A percentile compares a stretch with the other conserved stretches of the same genome.
phyloP scores from a whole-genome alignment of 2,888 invertebrate species.

The Epiblema foenella region DNA sequence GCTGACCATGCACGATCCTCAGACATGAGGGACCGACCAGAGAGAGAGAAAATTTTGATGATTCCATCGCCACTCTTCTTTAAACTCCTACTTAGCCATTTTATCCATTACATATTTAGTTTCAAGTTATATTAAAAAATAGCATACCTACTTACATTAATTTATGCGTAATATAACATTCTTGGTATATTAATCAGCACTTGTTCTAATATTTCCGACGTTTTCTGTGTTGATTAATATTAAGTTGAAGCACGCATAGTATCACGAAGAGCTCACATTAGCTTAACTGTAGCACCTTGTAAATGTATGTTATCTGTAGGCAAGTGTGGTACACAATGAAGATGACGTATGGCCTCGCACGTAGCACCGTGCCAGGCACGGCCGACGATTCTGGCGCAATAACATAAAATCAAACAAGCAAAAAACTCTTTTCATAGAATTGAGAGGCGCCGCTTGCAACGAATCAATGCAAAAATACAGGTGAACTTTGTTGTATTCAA shows the following conservation, averaged over 20 bases:
- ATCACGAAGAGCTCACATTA: slow-evolving; percentile 33
- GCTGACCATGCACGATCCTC: no score
- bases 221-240: slow-evolving; percentile 8
- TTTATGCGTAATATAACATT: not conserved
- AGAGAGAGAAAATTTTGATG: no score
- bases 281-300: slow-evolving; percentile 11
- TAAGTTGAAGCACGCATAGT: slow-evolving; percentile 13
- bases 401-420: slow-evolving; percentile 43
- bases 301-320: slow-evolving; percentile 16
- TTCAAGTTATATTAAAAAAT: no score
- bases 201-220: not conserved
- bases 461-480: slow-evolving; percentile 2
- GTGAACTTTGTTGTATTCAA: not conserved
- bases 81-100: no score
- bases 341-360: slow-evolving; percentile 33
- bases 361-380: slow-evolving; percentile 53
- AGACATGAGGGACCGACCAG: no score
- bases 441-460: not conserved
- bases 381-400: slow-evolving; percentile 37
- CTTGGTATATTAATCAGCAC: slow-evolving; percentile 2
- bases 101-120: no score
- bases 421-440: slow-evolving; percentile 18
- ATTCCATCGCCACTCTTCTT: no score
- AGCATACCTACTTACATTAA: no score
- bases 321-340: slow-evolving; percentile 13